phyloP scores from a whole-genome alignment of 2,113 vertebrate species.

The Pholis gunnellus region DNA sequence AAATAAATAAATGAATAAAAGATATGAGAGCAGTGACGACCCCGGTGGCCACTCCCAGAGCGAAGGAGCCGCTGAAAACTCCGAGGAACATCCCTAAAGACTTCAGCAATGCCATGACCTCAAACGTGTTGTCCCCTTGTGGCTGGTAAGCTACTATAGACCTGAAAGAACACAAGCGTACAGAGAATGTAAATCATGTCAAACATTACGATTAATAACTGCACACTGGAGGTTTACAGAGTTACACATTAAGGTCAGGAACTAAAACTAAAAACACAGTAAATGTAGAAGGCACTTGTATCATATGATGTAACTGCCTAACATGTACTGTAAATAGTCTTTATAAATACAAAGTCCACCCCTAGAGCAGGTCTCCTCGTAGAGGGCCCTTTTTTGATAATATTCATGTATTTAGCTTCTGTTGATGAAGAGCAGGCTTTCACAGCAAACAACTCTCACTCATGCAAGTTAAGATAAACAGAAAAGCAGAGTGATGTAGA shows the following conservation, averaged over 20 bases:
- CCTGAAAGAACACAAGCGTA: constrained; percentile 75
- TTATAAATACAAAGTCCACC: not conserved
- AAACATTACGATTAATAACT: not conserved
- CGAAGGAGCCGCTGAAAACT: constrained; percentile 98
- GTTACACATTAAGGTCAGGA: not conserved
- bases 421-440: not conserved
- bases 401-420: not conserved
- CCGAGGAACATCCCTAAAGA: constrained; percentile 96
- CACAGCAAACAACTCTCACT: not conserved
- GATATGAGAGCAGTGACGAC: constrained; percentile 98
- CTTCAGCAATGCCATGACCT: constrained; percentile 94
- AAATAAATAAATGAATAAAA: constrained; percentile 71
- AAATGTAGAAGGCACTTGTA: not conserved
- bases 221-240: not conserved
- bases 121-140: constrained; percentile 94
- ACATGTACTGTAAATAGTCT: not conserved
- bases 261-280: not conserved
- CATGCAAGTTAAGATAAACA: constrained; percentile 7
- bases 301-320: not conserved
- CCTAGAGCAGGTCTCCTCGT: not conserved
- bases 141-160: constrained; percentile 98
- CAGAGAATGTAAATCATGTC: not conserved
- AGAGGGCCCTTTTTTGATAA: not conserved
- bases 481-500: not conserved
- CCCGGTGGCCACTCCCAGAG: constrained; percentile 95